Percentiles rank a stretch among this genome's conserved stretches.
phyloP scores from a whole-genome alignment of 2,113 vertebrate species.

The Sinocyclocheilus grahami region DNA sequence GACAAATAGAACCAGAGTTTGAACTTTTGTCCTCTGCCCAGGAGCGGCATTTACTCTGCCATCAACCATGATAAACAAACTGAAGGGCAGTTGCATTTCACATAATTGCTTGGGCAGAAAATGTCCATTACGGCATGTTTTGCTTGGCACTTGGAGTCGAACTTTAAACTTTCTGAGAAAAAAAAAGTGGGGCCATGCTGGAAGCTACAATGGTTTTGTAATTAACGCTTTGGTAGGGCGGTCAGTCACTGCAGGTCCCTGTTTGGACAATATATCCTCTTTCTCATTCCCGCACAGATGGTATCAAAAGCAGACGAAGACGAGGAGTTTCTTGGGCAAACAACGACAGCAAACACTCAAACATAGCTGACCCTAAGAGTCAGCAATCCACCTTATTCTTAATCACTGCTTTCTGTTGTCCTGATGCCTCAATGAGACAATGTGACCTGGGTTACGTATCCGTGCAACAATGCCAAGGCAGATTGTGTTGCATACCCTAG shows the following conservation, averaged over 20 bases:
- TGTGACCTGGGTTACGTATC: slow-evolving; percentile 50
- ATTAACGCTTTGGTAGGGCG: slow-evolving; percentile 70
- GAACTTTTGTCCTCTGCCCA: slow-evolving; percentile 69
- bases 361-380: slow-evolving; percentile 74
- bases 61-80: slow-evolving; percentile 72
- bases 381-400: slow-evolving; percentile 76
- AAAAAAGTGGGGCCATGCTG: slow-evolving; percentile 59
- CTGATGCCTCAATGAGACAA: slow-evolving; percentile 42
- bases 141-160: slow-evolving; percentile 65
- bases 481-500: slow-evolving; percentile 32
- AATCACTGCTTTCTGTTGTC: slow-evolving; percentile 60
- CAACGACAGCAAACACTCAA: slow-evolving; percentile 79
- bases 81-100: slow-evolving; percentile 63
- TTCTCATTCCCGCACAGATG: slow-evolving; percentile 72
- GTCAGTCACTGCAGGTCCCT: slow-evolving; percentile 71
- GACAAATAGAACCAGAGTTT: slow-evolving; percentile 39
- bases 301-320: slow-evolving; percentile 66
- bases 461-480: slow-evolving; percentile 38
- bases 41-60: slow-evolving; percentile 57
- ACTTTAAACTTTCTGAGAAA: slow-evolving; percentile 68
- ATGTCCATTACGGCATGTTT: slow-evolving; percentile 73
- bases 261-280: slow-evolving; percentile 67
- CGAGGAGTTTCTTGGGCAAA: slow-evolving; percentile 70
- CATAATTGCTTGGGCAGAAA: slow-evolving; percentile 74
- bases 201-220: slow-evolving; percentile 77